Evolutionary conservation across 2,113 vertebrate genomes (phyloP).

Genomic region (Poicephalus gulielmi): DNA sequence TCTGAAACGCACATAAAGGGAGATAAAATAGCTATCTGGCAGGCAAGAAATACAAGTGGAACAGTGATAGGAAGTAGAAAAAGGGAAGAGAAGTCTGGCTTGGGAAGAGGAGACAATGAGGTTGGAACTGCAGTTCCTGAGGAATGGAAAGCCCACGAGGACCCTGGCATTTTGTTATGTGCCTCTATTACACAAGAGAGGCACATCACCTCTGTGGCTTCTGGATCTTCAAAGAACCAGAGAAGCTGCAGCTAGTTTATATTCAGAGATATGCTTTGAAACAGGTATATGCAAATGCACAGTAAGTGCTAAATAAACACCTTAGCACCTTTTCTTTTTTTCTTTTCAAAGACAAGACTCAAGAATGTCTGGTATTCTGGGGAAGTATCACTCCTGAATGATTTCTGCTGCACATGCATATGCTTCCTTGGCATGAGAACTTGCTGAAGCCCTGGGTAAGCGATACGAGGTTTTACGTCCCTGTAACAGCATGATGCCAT

Average conservation of each 20-base stretch:
- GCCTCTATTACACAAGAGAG: not conserved
- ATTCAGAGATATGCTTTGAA: not conserved
- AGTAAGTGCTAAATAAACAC: not conserved
- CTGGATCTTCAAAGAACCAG: not conserved
- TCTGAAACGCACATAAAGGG: not conserved
- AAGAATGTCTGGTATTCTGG: not conserved
- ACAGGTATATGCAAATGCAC: not conserved
- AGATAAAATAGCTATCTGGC: constrained; percentile 20
- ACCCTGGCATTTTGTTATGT: not conserved
- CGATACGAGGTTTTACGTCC: accelerated
- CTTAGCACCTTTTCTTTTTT: not conserved
- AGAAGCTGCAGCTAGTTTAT: not conserved
- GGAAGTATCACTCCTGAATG: not conserved
- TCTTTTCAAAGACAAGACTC: not conserved
- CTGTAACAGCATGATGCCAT: not conserved
- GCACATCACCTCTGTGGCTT: not conserved
- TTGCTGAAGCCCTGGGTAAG: not conserved
- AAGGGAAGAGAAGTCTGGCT: not conserved
- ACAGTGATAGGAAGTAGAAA: not conserved
- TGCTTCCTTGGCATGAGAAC: not conserved
- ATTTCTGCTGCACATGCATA: not conserved
- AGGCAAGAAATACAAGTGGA: not conserved
- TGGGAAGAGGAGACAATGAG: not conserved
- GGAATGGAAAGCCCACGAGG: not conserved
- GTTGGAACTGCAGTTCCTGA: not conserved